phyloP scores from a whole-genome alignment of 2,113 vertebrate genomes.

The Sterrhoptilus dennistouni region DNA sequence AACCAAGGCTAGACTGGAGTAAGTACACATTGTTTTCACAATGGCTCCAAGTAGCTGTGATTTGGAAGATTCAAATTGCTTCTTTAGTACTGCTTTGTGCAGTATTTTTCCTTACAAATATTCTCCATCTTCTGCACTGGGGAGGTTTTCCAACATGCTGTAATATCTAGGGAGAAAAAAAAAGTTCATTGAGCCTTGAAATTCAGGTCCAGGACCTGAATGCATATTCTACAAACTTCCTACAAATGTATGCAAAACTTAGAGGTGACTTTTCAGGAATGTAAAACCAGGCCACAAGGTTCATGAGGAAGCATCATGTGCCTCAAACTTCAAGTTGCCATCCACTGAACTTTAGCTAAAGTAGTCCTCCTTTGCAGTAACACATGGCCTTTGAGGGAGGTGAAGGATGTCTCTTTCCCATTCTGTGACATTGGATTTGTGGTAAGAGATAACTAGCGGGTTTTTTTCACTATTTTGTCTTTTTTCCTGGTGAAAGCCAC shows the following conservation, averaged over 20 bases:
- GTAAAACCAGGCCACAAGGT: rapidly evolving
- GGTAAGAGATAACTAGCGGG: not conserved
- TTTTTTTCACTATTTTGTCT: not conserved
- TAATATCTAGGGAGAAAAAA: not conserved
- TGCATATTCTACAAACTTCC: not conserved
- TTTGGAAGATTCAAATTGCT: not conserved
- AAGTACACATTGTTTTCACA: not conserved
- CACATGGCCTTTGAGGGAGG: too few species aligned
- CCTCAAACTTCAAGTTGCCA: not conserved
- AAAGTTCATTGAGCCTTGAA: not conserved
- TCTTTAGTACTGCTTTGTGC: not conserved
- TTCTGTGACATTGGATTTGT: not conserved
- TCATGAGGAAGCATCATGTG: not conserved
- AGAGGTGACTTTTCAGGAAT: not conserved
- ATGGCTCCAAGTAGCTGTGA: not conserved
- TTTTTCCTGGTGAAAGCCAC: not conserved
- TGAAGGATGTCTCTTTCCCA: not conserved
- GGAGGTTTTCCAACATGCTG: not conserved
- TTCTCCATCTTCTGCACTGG: not conserved
- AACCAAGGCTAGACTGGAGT: not conserved
- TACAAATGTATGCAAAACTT: not conserved
- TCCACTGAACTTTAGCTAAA: too few species aligned
- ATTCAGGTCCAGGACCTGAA: not conserved
- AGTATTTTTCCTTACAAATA: not conserved
- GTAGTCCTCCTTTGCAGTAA: too few species aligned